Conservation (phyloP, 2,888 invertebrate species). For the Boloria selene region DNA sequence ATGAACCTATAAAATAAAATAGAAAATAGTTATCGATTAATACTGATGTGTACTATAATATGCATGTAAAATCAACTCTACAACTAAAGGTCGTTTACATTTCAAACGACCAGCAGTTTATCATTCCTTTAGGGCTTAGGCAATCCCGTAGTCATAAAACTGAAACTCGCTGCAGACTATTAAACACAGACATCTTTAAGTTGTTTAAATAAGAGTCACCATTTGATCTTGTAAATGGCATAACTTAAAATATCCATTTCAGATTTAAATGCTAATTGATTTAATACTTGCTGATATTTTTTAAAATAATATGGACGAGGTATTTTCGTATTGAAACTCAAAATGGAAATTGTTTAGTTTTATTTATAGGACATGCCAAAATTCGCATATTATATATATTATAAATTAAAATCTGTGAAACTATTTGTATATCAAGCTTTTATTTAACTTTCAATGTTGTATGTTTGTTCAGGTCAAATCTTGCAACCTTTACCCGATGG, state of each 20-base stretch:
- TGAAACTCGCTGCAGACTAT: constrained; percentile 44
- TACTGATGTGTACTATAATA: constrained; percentile 19
- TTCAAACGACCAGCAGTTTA: constrained; percentile 43
- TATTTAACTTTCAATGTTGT: no score
- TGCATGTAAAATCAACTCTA: constrained; percentile 18
- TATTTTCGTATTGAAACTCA: no score
- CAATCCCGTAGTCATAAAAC: constrained; percentile 42
- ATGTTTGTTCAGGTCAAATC: no score
- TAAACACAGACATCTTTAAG: constrained; percentile 41
- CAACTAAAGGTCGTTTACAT: constrained; percentile 38
- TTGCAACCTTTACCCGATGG: no score
- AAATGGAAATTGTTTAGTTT: no score
- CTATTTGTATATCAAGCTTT: no score
- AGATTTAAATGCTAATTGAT: no score
- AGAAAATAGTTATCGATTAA: constrained; percentile 3
- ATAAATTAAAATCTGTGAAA: no score
- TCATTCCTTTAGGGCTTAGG: constrained; percentile 41
- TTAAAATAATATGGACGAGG: not conserved
- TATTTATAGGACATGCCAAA: no score
- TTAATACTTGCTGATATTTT: not conserved
- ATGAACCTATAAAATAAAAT: not conserved
- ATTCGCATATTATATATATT: no score
- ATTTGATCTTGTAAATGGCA: constrained; percentile 16
- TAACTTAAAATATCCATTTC: not conserved
- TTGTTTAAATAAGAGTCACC: constrained; percentile 34